Percentiles rank a stretch among this genome's conserved stretches.
Evolutionary conservation across 1,140 invertebrate genomes (phyloP).

Genomic region (Trinorchestia longiramus): DNA sequence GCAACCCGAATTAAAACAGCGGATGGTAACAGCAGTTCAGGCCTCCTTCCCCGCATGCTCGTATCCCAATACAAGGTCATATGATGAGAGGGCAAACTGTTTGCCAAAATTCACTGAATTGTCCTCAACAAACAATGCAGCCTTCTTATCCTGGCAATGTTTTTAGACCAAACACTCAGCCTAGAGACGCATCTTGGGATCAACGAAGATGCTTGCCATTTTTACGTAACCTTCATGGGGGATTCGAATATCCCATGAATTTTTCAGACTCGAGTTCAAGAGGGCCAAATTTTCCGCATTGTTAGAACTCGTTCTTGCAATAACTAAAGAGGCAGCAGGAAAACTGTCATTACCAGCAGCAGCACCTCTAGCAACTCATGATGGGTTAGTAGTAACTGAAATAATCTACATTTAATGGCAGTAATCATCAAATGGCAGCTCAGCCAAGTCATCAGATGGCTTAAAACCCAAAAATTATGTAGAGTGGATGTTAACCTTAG

Average conservation of each 20-base stretch:
- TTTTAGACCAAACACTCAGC: not conserved
- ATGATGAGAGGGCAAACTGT: not conserved
- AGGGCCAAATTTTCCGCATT: not conserved
- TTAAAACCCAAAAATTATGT: not conserved
- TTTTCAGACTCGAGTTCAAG: not conserved
- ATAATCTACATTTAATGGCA: not conserved
- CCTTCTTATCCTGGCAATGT: not conserved
- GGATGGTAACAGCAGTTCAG: not conserved
- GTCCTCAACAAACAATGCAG: not conserved
- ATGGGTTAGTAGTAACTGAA: not conserved
- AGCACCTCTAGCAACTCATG: not conserved
- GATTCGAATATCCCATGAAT: not conserved
- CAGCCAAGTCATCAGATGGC: not conserved
- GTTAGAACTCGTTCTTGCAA: not conserved
- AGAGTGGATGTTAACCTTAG: not conserved
- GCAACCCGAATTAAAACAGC: not conserved
- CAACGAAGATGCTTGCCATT: not conserved
- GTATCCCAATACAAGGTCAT: not conserved
- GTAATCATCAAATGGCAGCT: not conserved
- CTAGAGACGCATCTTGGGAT: not conserved
- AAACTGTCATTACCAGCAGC: not conserved
- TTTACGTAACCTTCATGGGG: not conserved
- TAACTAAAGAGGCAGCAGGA: not conserved
- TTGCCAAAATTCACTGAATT: not conserved
- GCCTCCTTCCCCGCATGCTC: not conserved